Evolutionary conservation across 2,797 vertebrate species (phyloP).

Genomic region (Erethizon dorsatum): DNA sequence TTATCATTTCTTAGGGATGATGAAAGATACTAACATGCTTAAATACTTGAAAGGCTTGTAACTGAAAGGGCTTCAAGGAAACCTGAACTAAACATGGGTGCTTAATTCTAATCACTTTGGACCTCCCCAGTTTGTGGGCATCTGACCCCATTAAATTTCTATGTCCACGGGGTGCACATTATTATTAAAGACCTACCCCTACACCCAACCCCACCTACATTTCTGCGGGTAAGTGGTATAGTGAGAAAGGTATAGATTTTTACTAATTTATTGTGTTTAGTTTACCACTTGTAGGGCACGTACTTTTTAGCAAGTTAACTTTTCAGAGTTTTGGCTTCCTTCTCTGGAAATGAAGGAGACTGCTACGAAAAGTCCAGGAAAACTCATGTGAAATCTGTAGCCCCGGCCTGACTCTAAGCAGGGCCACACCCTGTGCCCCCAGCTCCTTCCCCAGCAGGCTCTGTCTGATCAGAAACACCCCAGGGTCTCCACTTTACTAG

Average conservation of each 20-base stretch:
- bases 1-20: slow-evolving; percentile 44
- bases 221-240: neutral
- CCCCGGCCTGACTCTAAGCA: neutral
- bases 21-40: neutral
- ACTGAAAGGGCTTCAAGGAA: neutral
- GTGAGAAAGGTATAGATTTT: slow-evolving; percentile 15
- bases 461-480: neutral
- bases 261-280: slow-evolving; percentile 10
- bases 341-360: neutral
- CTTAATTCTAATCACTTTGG: neutral
- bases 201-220: rapidly evolving
- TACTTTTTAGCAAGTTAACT: slow-evolving; percentile 46
- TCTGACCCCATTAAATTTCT: neutral
- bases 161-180: neutral
- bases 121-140: neutral
- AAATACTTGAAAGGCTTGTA: slow-evolving; percentile 42
- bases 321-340: slow-evolving; percentile 16
- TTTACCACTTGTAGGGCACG: neutral
- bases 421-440: neutral
- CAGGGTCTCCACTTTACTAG: neutral
- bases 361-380: neutral
- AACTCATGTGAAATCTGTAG: neutral
- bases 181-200: neutral
- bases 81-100: neutral
- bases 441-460: neutral